Evolutionary conservation across 2,797 vertebrate genomes (phyloP), one percentile per base, ranked within the genome.

Genomic region (Taenioides sp.): DNA sequence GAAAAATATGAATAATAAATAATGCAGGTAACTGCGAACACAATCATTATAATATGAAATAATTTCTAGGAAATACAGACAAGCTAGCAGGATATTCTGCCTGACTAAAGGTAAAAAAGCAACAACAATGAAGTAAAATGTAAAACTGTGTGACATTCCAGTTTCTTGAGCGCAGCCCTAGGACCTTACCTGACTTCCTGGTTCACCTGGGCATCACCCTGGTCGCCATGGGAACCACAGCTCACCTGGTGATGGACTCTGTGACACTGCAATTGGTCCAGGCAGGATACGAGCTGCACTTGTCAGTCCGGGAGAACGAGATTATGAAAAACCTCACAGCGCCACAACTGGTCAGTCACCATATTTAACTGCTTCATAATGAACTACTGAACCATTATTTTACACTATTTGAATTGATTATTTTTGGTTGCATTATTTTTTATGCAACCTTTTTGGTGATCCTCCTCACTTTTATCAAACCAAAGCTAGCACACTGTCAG

Each of bases 261-360:
- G 88, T 98, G 23, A 96, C 94, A 73, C 93, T 95, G 37, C 92
- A 96, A 3, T 92, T 98, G 27, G 93, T 97, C 69, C 94, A 96
- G 90, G 96, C 95, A 0, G 96, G 96, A 17, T 97, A 96, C 88
- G 93, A 96, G 92, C 93, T 96, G 76, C 97, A 98, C 76, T 92
- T 97, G 49, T 94, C 96, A 0, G 93, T 98, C 28, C 87, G 95
- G 3, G 96, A 98, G 80, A 96, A 98, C 71, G 95, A 95, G 61
- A 93, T 97, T 80, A 96, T 98, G 86, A 93, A 89, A 82, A 91
- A 94, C 67, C 92, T 97, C 49, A 89, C 93, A 37, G 95, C 95
- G 0, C 87, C 94, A 49, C 91, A 94, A 0, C 91, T 98, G 96
- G 97, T 96, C 10, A 58, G 68, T 25, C 25, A 25, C 17, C 0